Conservation (phyloP, 1,140 invertebrate species). For the Drosophila quadrilineata region DNA sequence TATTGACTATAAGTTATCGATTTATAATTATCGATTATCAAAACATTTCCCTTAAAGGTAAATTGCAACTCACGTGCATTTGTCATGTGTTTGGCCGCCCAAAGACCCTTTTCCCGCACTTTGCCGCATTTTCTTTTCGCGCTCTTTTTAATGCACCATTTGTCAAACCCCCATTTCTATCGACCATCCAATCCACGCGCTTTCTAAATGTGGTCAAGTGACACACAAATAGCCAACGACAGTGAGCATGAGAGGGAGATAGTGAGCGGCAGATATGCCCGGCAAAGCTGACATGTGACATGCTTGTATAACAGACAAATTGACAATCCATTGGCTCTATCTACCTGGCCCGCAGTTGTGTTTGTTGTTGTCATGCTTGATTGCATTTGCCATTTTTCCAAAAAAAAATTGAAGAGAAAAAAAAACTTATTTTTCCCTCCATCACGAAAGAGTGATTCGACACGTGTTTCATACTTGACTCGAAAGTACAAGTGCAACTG, state of each 20-base stretch:
- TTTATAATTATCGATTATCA: background rate
- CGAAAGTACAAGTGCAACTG: too few species aligned
- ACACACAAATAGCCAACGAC: constrained; percentile 13
- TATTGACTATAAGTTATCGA: background rate
- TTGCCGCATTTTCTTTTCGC: background rate
- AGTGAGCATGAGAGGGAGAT: too few species aligned
- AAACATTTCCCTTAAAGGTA: background rate
- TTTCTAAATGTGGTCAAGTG: constrained; percentile 39
- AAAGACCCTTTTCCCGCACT: background rate
- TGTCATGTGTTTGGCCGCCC: constrained; percentile 7
- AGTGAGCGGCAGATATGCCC: background rate
- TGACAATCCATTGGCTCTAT: constrained; percentile 13
- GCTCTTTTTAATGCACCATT: background rate
- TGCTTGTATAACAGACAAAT: constrained; percentile 28
- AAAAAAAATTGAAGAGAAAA: too few species aligned
- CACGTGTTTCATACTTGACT: too few species aligned
- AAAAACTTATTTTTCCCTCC: too few species aligned
- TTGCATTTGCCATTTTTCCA: constrained; percentile 33
- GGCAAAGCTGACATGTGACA: constrained; percentile 17
- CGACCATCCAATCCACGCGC: constrained; percentile 22
- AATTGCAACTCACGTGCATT: background rate
- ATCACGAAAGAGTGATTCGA: too few species aligned
- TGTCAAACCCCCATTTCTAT: constrained; percentile 2
- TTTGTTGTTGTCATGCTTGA: constrained; percentile 32
- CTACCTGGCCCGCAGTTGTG: background rate